Evolutionary conservation across 2,113 vertebrate genomes (phyloP).

Genomic region (Terrapene triunguis): DNA sequence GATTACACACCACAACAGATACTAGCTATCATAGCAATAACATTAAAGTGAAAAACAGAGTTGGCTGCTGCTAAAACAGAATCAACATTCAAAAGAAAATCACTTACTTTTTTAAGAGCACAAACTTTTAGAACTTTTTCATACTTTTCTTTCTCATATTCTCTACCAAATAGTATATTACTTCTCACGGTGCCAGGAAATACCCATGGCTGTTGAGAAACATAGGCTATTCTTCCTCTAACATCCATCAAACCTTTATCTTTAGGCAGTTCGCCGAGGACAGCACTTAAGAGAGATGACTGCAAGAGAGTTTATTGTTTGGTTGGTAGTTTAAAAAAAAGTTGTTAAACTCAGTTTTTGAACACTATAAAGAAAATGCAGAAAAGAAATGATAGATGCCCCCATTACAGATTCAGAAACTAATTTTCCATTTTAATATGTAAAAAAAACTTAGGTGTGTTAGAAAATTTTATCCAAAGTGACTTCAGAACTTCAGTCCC

Average conservation of each 20-base stretch:
- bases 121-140: constrained; percentile 91
- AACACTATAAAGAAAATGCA: neutral
- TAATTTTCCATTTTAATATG: neutral
- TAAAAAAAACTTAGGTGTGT: neutral
- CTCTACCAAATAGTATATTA: constrained; percentile 97
- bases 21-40: neutral
- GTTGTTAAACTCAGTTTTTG: neutral
- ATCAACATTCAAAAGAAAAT: neutral
- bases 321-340: neutral
- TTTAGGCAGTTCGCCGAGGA: constrained; percentile 90
- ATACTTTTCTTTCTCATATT: constrained; percentile 89
- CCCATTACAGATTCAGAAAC: neutral
- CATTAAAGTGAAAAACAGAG: neutral
- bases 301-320: constrained; percentile 65
- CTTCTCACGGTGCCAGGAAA: constrained; percentile 94
- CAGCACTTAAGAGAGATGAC: constrained; percentile 92
- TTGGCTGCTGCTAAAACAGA: rapidly evolving
- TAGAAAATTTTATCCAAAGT: no score
- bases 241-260: constrained; percentile 86
- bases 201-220: constrained; percentile 95
- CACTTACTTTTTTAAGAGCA: constrained; percentile 91
- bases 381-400: neutral
- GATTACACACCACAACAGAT: rapidly evolving
- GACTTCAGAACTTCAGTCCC: neutral
- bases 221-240: constrained; percentile 90